phyloP scores from a whole-genome alignment of 2,797 vertebrate species.

The Neostethus bicornis region DNA sequence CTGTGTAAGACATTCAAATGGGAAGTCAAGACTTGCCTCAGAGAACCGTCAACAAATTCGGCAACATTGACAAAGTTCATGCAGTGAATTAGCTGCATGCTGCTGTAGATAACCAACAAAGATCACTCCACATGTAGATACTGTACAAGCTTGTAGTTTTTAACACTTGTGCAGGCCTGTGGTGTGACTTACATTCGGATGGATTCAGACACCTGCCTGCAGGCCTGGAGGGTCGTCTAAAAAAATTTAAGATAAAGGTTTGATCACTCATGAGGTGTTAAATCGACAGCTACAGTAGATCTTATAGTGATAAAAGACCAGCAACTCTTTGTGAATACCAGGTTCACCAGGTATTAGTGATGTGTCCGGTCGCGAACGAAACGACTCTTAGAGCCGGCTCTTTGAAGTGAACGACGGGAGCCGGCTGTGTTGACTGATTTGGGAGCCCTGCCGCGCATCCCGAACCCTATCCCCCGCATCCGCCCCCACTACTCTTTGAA shows the following conservation, averaged over 20 bases:
- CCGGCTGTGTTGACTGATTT: too few species aligned
- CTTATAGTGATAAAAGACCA: too few species aligned
- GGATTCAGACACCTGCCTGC: constrained; percentile 88
- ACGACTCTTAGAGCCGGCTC: too few species aligned
- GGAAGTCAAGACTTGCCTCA: constrained; percentile 65
- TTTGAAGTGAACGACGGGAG: too few species aligned
- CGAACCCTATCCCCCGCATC: too few species aligned
- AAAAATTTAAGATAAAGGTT: constrained; percentile 32
- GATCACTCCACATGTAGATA: neutral
- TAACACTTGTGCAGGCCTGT: neutral
- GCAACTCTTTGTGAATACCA: too few species aligned
- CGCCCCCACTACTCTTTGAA: too few species aligned
- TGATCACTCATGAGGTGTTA: neutral
- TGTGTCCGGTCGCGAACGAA: too few species aligned
- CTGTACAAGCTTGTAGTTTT: neutral
- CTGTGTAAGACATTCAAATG: constrained; percentile 87
- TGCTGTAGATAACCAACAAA: neutral
- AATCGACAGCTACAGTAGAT: too few species aligned
- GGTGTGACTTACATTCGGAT: constrained; percentile 94
- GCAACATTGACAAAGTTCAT: constrained; percentile 1
- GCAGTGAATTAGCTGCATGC: neutral
- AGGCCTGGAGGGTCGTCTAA: constrained; percentile 52
- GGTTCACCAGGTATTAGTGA: too few species aligned
- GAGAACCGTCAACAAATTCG: constrained; percentile 12
- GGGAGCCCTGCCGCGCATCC: too few species aligned